Conservation (phyloP, 2,888 invertebrate genomes). For the Drosophila rubida region DNA sequence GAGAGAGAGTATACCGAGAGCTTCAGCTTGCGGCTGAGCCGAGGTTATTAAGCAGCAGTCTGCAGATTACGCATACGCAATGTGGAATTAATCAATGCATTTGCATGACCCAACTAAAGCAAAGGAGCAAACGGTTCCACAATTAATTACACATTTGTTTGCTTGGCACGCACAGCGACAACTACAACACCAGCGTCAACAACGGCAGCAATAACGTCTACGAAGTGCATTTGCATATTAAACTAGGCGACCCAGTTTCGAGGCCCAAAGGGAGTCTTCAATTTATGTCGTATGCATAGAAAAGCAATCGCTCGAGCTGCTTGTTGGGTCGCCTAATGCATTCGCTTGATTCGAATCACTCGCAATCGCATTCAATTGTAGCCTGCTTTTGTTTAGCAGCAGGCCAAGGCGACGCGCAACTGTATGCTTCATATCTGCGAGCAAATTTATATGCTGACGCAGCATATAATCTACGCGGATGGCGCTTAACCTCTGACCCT, state of each 20-base stretch:
- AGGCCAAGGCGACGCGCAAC: conserved; percentile 24
- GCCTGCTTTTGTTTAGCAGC: conserved; percentile 42
- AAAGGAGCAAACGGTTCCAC: neutral
- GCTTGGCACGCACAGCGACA: conserved; percentile 4
- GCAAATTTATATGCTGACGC: conserved; percentile 70
- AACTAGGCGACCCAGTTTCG: conserved; percentile 19
- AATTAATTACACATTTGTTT: conserved; percentile 30
- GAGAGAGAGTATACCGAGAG: too few relatives aligned
- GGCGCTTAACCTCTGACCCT: conserved; percentile 63
- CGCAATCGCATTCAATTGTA: conserved; percentile 9
- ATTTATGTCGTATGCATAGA: conserved; percentile 17
- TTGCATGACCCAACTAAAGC: conserved; percentile 2
- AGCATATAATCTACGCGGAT: conserved; percentile 64
- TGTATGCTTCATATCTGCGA: conserved; percentile 39
- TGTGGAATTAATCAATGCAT: conserved; percentile 23
- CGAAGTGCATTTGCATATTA: conserved; percentile 39
- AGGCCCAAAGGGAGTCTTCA: conserved; percentile 3
- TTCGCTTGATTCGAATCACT: conserved; percentile 20
- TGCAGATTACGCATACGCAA: conserved; percentile 35
- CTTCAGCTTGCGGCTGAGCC: conserved; percentile 28
- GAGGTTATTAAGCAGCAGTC: neutral
- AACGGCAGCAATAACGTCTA: neutral
- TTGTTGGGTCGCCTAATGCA: conserved; percentile 18
- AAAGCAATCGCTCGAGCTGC: conserved; percentile 31
- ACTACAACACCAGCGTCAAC: neutral